phyloP scores from a whole-genome alignment of 2,888 invertebrate genomes.

The Trissolcus brochymenae region DNA sequence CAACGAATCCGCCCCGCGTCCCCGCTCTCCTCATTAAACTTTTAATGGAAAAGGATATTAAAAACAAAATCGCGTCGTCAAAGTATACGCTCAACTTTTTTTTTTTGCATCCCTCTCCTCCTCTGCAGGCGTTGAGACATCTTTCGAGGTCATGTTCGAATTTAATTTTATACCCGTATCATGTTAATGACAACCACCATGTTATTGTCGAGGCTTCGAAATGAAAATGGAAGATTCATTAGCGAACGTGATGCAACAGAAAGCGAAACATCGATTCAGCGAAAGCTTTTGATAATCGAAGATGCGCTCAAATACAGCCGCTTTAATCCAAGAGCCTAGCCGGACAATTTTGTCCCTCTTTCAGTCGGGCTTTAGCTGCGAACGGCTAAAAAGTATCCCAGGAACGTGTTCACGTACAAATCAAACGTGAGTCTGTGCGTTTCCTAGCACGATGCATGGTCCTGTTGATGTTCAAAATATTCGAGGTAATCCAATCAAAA shows the following conservation, averaged over 20 bases:
- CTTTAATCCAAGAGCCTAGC: slow-evolving; percentile 58
- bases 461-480: too few relatives aligned
- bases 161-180: slow-evolving; percentile 53
- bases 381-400: too few relatives aligned
- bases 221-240: slow-evolving; percentile 41
- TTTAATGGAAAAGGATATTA: slow-evolving; percentile 52
- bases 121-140: background rate
- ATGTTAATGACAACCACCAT: slow-evolving; percentile 40
- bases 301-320: slow-evolving; percentile 34
- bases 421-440: too few relatives aligned
- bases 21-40: slow-evolving; percentile 47
- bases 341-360: slow-evolving; percentile 56
- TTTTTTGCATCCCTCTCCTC: too few relatives aligned
- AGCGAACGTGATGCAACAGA: slow-evolving; percentile 14
- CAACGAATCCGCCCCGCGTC: slow-evolving; percentile 42
- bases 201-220: slow-evolving; percentile 27
- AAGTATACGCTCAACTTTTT: slow-evolving; percentile 34
- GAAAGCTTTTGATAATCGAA: slow-evolving; percentile 1
- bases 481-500: too few relatives aligned
- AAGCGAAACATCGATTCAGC: background rate
- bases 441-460: too few relatives aligned
- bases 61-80: slow-evolving; percentile 37
- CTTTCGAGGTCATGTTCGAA: slow-evolving; percentile 43
- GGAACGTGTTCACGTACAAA: too few relatives aligned
- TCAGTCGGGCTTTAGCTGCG: slow-evolving; percentile 6